These are phyloP conservation scores for Lanius ludovicianus DNA, from an alignment of 2,113 vertebrate genomes.

Conservation along the genomic window DNA sequence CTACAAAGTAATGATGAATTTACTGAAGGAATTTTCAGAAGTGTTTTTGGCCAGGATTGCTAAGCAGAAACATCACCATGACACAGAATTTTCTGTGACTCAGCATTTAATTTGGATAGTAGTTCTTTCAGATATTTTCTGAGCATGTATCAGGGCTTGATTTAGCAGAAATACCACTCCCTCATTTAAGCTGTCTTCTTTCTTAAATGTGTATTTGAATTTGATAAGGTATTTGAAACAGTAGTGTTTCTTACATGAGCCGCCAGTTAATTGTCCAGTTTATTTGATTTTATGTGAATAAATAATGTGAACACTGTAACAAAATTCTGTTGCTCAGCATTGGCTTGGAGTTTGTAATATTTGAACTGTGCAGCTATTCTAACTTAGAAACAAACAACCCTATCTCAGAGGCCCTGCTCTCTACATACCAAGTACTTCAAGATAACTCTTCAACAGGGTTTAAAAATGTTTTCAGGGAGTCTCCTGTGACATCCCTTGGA, in stretches of 20 bases:
- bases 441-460: accelerated
- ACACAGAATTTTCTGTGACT: background rate
- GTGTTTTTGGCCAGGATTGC: background rate
- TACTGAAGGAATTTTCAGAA: background rate
- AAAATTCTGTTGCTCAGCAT: background rate
- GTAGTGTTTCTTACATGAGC: background rate
- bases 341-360: background rate
- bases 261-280: background rate
- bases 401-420: background rate
- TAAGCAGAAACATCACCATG: background rate
- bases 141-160: background rate
- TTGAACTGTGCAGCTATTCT: background rate
- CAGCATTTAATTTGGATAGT: background rate
- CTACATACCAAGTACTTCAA: background rate
- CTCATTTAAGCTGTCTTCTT: background rate
- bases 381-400: background rate
- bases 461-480: background rate
- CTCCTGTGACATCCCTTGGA: background rate
- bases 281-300: background rate
- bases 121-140: background rate
- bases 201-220: background rate
- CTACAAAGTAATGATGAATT: background rate
- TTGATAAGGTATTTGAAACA: background rate
- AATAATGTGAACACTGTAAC: background rate
- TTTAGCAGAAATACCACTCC: background rate